Conservation (phyloP, 2,797 vertebrate species). For the Acanthopagrus latus region DNA sequence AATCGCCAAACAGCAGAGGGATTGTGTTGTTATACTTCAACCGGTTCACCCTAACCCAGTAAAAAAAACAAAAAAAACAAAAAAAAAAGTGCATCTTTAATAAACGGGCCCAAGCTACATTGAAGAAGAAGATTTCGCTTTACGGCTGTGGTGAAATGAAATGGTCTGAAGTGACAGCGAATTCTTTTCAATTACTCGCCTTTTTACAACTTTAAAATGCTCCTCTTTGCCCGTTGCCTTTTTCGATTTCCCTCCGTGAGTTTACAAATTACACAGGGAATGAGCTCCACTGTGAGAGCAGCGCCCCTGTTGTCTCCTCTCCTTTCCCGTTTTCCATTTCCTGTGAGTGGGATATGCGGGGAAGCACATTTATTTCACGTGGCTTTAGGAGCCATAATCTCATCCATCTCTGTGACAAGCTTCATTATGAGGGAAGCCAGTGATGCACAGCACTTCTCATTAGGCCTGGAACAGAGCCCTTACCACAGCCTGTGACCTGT, state of each 20-base stretch:
- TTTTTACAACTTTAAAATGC: slow-evolving; percentile 73
- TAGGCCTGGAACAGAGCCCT: slow-evolving; percentile 81
- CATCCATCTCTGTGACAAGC: slow-evolving; percentile 89
- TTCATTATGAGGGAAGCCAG: slow-evolving; percentile 86
- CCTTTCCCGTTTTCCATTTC: slow-evolving; percentile 73
- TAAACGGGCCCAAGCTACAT: slow-evolving; percentile 42
- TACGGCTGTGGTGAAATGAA: slow-evolving; percentile 46
- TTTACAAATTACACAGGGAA: slow-evolving; percentile 71
- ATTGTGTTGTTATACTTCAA: slow-evolving; percentile 47
- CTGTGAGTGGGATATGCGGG: slow-evolving; percentile 74
- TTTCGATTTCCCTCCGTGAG: slow-evolving; percentile 72
- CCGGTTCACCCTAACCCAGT: slow-evolving; percentile 15
- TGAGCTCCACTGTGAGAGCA: slow-evolving; percentile 58
- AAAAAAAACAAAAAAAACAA: slow-evolving; percentile 44
- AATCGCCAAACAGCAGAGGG: slow-evolving; percentile 52
- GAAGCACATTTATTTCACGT: slow-evolving; percentile 82
- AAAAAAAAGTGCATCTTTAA: slow-evolving; percentile 30
- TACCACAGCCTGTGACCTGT: slow-evolving; percentile 81
- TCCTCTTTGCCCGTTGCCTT: slow-evolving; percentile 74
- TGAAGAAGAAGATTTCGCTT: slow-evolving; percentile 51
- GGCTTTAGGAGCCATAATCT: slow-evolving; percentile 85
- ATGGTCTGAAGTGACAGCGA: slow-evolving; percentile 51
- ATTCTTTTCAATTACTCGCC: slow-evolving; percentile 74
- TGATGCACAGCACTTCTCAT: slow-evolving; percentile 87
- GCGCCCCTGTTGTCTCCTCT: slow-evolving; percentile 62